Base-by-base conservation (phyloP, 2,113 vertebrate genomes). In the Anoura caudifer region DNA sequence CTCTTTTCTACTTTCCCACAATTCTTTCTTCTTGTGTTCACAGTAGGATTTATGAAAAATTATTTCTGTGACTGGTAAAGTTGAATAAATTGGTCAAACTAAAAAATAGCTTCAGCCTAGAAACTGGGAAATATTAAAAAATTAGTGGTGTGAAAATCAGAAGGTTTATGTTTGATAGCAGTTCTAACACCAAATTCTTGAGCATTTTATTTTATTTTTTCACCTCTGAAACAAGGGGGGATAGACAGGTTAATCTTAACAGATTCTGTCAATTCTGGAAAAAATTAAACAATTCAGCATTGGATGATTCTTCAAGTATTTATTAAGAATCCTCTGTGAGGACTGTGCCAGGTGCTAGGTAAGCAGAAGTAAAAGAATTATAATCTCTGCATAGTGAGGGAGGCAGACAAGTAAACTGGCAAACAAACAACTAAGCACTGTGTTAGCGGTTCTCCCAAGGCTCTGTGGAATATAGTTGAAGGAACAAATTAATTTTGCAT, bases 41-140 rank as follows among this genome's bases (percentile, higher is more conserved):
- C 50, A 95, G 41, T 82, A 94, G 95, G 77, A 96, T 98, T 97
- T 97, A 97, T 97, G 88, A 89, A 96, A 97, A 98, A 96, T 96
- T 95, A 97, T 96, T 96, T 96, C 81, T 97, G 81, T 94, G 91
- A 88, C 82, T 95, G 47, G 90, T 94, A 65, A 95, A 96, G 69
- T 84, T 96, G 96, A 96, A 96, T 96, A 93, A 97, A 97, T 69
- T 86, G 67, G 61, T 97, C 86, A 96, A 93, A 95, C 86, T 96
- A 45, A 97, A 96, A 98, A 93, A 95, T 91, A 87, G 86, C 72
- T 94, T 93, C 12, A 90, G 81, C 91, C 88, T 94, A 88, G 65
- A 92, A 92, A 93, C 75, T 86, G 72, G 75, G 28, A 95, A 92
- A 88, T 50, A 28, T 81, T 91, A 59, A 45, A 85, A 85, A 65